Evolutionary conservation across 2,113 vertebrate genomes (phyloP).

Genomic region (Corapipo altera): DNA sequence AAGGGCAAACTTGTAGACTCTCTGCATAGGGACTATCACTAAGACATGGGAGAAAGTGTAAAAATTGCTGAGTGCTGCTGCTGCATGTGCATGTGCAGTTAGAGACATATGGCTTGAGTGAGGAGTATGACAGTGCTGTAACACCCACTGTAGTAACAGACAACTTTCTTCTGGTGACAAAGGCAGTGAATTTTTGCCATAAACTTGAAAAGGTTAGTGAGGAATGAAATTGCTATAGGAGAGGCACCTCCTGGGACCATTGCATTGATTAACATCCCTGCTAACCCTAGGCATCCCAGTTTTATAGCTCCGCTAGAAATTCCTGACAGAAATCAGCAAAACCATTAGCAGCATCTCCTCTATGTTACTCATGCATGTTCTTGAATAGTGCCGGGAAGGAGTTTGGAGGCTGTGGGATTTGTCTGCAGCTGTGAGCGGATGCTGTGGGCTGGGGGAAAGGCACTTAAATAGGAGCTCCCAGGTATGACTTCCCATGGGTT

Average conservation of each 20-base stretch:
- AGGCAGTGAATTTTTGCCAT: not conserved
- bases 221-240: not conserved
- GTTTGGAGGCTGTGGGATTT: not conserved
- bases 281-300: not conserved
- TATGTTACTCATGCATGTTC: not conserved
- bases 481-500: not conserved
- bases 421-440: not conserved
- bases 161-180: not conserved
- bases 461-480: not conserved
- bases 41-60: not conserved
- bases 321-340: not conserved
- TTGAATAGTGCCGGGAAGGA: not conserved
- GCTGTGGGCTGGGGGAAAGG: not conserved
- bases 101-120: accelerated
- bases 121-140: accelerated
- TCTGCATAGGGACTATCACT: not conserved
- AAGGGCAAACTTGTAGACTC: not conserved
- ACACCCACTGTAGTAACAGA: not conserved
- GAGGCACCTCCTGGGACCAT: not conserved
- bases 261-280: accelerated
- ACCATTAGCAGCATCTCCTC: not conserved
- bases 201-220: not conserved
- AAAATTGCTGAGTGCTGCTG: not conserved
- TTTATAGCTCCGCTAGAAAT: not conserved
- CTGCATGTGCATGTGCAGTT: not conserved